phyloP scores from a whole-genome alignment of 2,113 vertebrate genomes.

The Rafetus swinhoei region DNA sequence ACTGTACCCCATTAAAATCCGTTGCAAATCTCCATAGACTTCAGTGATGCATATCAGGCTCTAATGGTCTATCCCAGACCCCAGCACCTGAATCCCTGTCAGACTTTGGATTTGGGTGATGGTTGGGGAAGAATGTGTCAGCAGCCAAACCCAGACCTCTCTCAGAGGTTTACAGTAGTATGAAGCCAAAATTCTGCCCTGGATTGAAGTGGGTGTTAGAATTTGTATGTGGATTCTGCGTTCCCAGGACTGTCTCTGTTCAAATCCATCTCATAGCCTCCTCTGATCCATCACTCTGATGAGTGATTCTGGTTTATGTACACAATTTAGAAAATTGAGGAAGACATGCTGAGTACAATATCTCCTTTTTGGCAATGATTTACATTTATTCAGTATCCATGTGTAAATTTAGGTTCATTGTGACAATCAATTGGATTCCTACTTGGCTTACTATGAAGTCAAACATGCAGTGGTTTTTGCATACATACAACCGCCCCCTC shows the following conservation, averaged over 20 bases:
- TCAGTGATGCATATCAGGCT: not conserved
- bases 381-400: not conserved
- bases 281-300: not conserved
- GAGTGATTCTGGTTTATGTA: not conserved
- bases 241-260: not conserved
- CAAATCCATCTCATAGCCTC: not conserved
- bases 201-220: not conserved
- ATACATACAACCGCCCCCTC: not conserved
- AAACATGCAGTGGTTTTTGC: conserved; percentile 3
- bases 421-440: not conserved
- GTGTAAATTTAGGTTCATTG: not conserved
- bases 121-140: not conserved
- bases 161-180: not conserved
- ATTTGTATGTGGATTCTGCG: not conserved
- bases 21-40: not conserved
- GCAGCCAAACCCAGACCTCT: not conserved
- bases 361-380: not conserved
- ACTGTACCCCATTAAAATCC: not conserved
- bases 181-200: not conserved
- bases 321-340: not conserved
- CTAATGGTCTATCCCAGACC: not conserved
- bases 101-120: not conserved
- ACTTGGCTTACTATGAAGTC: not conserved
- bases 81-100: not conserved
- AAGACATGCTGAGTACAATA: not conserved